phyloP scores from a whole-genome alignment of 2,888 invertebrate genomes.

The Bugulina stolonifera region DNA sequence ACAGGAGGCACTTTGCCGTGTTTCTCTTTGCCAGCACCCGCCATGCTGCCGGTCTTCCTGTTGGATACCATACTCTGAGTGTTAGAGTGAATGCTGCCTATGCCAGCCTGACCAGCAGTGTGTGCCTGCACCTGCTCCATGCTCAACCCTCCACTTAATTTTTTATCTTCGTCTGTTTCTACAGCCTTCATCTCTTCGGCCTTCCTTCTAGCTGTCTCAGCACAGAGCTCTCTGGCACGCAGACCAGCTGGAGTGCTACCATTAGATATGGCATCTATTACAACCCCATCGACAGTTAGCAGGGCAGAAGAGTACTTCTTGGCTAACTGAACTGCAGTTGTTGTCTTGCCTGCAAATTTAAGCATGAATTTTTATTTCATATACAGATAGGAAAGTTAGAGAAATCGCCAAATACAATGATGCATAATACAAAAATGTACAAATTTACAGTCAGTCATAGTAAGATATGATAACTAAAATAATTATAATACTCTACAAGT shows the following conservation, averaged over 20 bases:
- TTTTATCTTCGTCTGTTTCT: conserved; percentile 43
- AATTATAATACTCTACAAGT: no score
- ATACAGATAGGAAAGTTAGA: no score
- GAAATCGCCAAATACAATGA: no score
- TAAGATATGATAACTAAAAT: no score
- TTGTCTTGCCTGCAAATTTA: conserved; percentile 46
- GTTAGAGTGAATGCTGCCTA: conserved; percentile 31
- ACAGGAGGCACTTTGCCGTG: conserved; percentile 37
- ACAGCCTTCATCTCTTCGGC: conserved; percentile 38
- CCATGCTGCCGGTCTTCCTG: conserved; percentile 47
- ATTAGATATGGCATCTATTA: conserved; percentile 51
- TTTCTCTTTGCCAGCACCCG: conserved; percentile 41
- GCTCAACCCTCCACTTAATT: conserved; percentile 39
- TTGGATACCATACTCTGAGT: conserved; percentile 39
- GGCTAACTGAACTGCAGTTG: conserved; percentile 44
- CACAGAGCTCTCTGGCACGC: conserved; percentile 47
- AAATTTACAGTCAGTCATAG: no score
- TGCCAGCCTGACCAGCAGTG: conserved; percentile 32
- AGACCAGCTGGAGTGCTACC: conserved; percentile 47
- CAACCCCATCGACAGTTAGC: conserved; percentile 48
- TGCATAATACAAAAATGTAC: no score
- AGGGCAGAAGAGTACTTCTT: conserved; percentile 50
- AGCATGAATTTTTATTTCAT: no score
- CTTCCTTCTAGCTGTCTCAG: conserved; percentile 44
- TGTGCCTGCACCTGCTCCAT: conserved; percentile 51